Evolutionary conservation across 2,888 invertebrate genomes (phyloP).

Genomic region (Latheticus oryzae): DNA sequence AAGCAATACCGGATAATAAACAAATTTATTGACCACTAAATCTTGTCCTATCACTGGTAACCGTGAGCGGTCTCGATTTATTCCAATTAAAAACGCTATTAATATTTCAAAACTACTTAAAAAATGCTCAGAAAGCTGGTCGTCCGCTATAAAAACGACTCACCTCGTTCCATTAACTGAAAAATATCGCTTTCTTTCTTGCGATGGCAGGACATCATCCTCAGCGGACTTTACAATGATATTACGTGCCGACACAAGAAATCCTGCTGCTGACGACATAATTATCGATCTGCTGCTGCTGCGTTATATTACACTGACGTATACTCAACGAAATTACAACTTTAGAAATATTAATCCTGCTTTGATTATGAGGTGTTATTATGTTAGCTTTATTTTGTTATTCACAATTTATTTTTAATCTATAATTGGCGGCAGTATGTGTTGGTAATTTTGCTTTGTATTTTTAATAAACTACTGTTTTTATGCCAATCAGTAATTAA

Average conservation of each 20-base stretch:
- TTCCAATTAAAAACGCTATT: constrained; percentile 54
- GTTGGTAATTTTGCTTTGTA: too few species aligned
- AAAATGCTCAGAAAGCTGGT: constrained; percentile 43
- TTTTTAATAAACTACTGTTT: too few species aligned
- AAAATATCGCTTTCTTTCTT: constrained; percentile 16
- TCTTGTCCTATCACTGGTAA: constrained; percentile 37
- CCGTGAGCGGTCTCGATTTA: constrained; percentile 53
- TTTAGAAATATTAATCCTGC: constrained; percentile 41
- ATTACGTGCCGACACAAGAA: constrained; percentile 43
- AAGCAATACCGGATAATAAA: constrained; percentile 37
- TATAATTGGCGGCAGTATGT: constrained; percentile 1
- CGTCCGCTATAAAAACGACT: too few species aligned
- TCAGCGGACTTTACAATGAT: constrained; percentile 35
- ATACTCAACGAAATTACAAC: constrained; percentile 44
- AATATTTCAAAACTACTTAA: constrained; percentile 53
- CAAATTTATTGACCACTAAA: constrained; percentile 41
- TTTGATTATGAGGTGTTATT: constrained; percentile 43
- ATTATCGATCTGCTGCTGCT: constrained; percentile 42
- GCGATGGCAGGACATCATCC: constrained; percentile 22
- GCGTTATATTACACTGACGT: constrained; percentile 40
- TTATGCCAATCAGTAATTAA: too few species aligned
- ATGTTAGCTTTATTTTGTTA: too few species aligned
- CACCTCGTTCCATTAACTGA: constrained; percentile 31
- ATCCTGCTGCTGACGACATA: constrained; percentile 43
- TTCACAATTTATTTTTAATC: too few species aligned